These are phyloP conservation scores for Leptura quadrifasciata DNA, from an alignment of 2,888 invertebrate species.

Conservation along the genomic window DNA sequence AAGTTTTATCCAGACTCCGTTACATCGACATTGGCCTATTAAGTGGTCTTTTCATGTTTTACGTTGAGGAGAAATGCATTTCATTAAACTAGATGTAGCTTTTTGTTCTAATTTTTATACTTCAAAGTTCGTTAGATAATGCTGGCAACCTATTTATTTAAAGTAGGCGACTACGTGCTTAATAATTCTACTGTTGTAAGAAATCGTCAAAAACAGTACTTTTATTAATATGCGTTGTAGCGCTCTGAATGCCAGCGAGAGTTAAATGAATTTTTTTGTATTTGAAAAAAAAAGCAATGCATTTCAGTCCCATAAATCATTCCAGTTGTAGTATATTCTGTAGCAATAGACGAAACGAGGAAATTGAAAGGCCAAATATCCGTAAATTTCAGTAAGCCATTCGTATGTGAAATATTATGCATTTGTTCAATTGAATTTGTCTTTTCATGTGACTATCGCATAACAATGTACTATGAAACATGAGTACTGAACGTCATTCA, in stretches of 20 bases:
- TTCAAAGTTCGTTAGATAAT: neutral
- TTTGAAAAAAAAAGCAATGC: constrained; percentile 18
- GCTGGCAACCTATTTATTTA: neutral
- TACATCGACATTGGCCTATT: neutral
- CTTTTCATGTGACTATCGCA: neutral
- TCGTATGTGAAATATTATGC: constrained; percentile 7
- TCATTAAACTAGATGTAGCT: neutral
- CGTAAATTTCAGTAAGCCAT: constrained; percentile 8
- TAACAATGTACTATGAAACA: neutral
- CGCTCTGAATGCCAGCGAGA: neutral
- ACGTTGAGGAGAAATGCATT: neutral
- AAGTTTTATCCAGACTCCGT: neutral
- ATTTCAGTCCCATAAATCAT: constrained; percentile 33
- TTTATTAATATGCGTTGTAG: neutral
- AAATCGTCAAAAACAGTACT: neutral
- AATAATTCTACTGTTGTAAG: neutral
- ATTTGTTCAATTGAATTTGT: neutral
- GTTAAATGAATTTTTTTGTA: constrained; percentile 19
- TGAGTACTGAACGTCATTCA: neutral
- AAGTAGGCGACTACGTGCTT: constrained; percentile 1
- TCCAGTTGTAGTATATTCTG: constrained; percentile 9
- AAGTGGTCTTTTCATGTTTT: neutral
- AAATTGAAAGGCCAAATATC: constrained; percentile 34
- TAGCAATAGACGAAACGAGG: constrained; percentile 15
- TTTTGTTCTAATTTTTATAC: neutral